A percentile compares a stretch with the other conserved stretches of the same genome.
Conservation (phyloP, 1,140 invertebrate genomes). For the Heliothis subflexa region DNA sequence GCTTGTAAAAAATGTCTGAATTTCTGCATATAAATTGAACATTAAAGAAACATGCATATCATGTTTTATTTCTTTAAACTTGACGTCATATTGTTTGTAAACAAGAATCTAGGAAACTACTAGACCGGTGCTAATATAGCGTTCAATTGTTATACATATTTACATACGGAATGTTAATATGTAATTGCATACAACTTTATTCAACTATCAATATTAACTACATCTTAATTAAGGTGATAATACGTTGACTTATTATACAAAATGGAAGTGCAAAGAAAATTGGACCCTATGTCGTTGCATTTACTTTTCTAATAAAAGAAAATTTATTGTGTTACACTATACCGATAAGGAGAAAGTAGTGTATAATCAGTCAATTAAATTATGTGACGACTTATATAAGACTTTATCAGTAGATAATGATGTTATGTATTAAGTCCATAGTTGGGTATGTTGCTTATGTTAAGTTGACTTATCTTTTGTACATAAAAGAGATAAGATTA, state of each 20-base stretch:
- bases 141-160: background rate
- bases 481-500: too few relatives aligned
- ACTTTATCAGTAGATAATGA: background rate
- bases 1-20: too few relatives aligned
- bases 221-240: background rate
- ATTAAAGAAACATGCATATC: background rate
- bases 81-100: conserved; percentile 3
- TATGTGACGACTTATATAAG: conserved; percentile 7
- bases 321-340: background rate
- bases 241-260: background rate
- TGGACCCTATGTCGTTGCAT: background rate
- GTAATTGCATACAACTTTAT: background rate
- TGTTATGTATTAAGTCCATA: background rate
- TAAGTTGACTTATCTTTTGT: background rate
- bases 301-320: background rate
- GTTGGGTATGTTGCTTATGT: background rate
- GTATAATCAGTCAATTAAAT: conserved; percentile 7
- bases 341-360: background rate
- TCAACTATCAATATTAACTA: background rate
- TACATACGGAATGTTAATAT: background rate
- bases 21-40: too few relatives aligned
- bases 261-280: background rate
- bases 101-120: conserved; percentile 14
- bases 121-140: background rate
- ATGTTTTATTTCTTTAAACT: background rate